phyloP scores from a whole-genome alignment of 2,797 vertebrate genomes.

The Arrhamphus sclerolepis region DNA sequence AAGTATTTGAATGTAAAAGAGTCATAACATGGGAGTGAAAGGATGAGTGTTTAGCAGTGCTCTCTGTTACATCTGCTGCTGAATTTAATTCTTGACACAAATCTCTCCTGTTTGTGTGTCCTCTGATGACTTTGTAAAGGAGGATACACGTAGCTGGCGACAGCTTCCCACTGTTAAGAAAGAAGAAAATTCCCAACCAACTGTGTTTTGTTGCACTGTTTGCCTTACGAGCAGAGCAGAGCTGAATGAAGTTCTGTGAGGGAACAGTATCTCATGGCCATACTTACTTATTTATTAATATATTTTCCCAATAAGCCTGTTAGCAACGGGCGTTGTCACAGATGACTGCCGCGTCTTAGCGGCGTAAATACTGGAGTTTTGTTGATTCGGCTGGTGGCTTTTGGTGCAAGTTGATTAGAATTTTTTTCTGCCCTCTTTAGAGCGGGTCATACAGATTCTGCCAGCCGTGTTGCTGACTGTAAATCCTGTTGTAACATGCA shows the following conservation, averaged over 20 bases:
- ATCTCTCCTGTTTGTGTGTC: slow-evolving; percentile 22
- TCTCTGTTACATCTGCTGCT: slow-evolving; percentile 34
- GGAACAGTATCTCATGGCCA: slow-evolving; percentile 51
- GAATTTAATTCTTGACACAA: slow-evolving; percentile 23
- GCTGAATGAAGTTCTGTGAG: slow-evolving; percentile 47
- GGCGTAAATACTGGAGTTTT: slow-evolving; percentile 41
- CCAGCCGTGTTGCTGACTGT: slow-evolving; percentile 1
- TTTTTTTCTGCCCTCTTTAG: slow-evolving; percentile 11
- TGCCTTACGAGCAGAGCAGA: slow-evolving; percentile 38
- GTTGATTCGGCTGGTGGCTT: slow-evolving; percentile 44
- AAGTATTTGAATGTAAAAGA: neutral
- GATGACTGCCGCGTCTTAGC: slow-evolving; percentile 48
- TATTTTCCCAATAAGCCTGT: slow-evolving; percentile 69
- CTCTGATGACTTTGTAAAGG: slow-evolving; percentile 57
- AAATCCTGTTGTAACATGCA: slow-evolving; percentile 10
- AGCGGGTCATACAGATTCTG: slow-evolving; percentile 11
- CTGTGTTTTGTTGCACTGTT: slow-evolving; percentile 55
- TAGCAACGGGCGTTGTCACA: slow-evolving; percentile 58
- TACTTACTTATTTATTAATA: slow-evolving; percentile 38
- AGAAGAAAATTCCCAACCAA: slow-evolving; percentile 45
- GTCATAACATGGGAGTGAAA: neutral
- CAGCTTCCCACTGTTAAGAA: slow-evolving; percentile 25
- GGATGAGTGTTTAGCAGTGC: slow-evolving; percentile 2
- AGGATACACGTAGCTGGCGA: slow-evolving; percentile 36
- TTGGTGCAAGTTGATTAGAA: slow-evolving; percentile 49